Base-by-base conservation (phyloP, 2,113 vertebrate species). In the Condylura cristata region DNA sequence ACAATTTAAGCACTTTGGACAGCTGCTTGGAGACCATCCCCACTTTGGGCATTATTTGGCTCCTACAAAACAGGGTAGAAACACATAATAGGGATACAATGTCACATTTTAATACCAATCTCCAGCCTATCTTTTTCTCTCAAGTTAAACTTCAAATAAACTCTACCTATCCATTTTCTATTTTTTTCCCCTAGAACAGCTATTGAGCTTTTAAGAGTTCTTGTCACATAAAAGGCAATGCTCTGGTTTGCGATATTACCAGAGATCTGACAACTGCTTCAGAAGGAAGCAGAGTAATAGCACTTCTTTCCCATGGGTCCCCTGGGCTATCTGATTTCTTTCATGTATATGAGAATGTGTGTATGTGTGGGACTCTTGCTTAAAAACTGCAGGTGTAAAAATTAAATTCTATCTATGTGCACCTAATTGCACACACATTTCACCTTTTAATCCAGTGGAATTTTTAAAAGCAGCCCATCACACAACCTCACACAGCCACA, bases 241-340 rank as follows among this genome's bases (percentile, higher is more conserved):
- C 16, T 82, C 88, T 26, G 74, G 56, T 63, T 93, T 46, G 78
- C 93, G 65, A 66, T 70, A 86, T 53, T 80, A 82, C 0, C 1
- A 66, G 80, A 61, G 48, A 94, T 86, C 86, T 95, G 70, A 94
- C 65, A 96, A 75, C 63, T 61, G 72, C 93, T 94, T 97, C 87
- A 56, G 53, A 56, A 56, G 61, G 96, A 94, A 96, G 61, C 60
- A 83, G 30, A 97, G 91, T 32, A 89, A 74, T 0, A 86, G 44
- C 51, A 46, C 2, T 78, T 80, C 63, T 95, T 39, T 56, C 80
- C 85, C 81, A 72, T 48, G 63, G 95, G 58, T 70, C 28, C 85
- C 96, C 63, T 2, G 44, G 91, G 79, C 75, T 84, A 85, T 96
- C 90, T 86, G 46, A 95, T 92, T 96, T 95, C 72, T 88, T 84